Percentiles rank a stretch among this genome's conserved stretches.
phyloP scores from a whole-genome alignment of 2,113 vertebrate species.

The Lynx canadensis region DNA sequence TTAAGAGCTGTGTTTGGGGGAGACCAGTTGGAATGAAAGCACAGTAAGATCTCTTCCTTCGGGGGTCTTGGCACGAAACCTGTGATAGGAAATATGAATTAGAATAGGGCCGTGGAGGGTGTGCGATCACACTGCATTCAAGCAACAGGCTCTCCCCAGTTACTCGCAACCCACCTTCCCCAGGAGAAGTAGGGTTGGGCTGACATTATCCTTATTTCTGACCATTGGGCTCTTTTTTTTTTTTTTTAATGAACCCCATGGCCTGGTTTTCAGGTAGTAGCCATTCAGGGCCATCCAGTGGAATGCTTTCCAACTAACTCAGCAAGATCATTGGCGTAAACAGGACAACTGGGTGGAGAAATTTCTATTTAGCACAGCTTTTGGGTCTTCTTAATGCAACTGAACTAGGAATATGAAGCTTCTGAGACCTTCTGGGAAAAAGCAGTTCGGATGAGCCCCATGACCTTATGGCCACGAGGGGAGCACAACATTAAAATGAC shows the following conservation, averaged over 20 bases:
- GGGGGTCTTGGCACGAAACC: rapidly evolving
- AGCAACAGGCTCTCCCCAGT: not conserved
- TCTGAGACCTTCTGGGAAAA: not conserved
- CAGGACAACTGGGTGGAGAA: constrained; percentile 4
- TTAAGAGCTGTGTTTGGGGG: too few species aligned
- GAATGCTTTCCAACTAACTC: not conserved
- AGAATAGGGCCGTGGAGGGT: not conserved
- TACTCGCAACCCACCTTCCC: not conserved
- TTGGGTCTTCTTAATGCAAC: not conserved
- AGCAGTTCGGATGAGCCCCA: not conserved
- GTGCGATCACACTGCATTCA: not conserved
- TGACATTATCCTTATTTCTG: not conserved
- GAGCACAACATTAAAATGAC: not conserved
- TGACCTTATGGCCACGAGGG: not conserved
- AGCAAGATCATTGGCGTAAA: not conserved
- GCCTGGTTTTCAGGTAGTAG: not conserved
- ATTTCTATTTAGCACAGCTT: not conserved
- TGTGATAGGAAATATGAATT: not conserved
- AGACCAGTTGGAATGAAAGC: not conserved
- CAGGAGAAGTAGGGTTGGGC: not conserved
- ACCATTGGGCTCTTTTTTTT: not conserved
- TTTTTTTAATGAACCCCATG: not conserved
- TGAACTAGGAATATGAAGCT: not conserved
- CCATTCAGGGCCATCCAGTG: not conserved
- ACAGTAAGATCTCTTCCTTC: rapidly evolving